A percentile compares a stretch with the other conserved stretches of the same genome.
These are phyloP conservation scores for Phaethornis superciliosus DNA, from an alignment of 2,113 vertebrate species.

Conservation along the genomic window DNA sequence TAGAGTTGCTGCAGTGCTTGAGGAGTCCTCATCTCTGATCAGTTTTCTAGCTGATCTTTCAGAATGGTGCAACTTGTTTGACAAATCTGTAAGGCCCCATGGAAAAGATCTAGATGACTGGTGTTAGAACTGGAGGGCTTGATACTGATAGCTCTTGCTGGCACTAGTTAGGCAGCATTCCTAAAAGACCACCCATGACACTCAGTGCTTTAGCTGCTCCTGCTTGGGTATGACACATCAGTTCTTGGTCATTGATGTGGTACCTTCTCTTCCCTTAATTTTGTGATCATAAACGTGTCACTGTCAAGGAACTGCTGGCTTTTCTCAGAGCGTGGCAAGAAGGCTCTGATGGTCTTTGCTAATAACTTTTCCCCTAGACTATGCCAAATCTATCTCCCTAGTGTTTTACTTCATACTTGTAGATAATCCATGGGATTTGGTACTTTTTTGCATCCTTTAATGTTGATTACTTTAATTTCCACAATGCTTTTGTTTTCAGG, in stretches of 20 bases:
- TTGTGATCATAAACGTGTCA: not conserved
- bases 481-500: not conserved
- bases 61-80: not conserved
- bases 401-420: not conserved
- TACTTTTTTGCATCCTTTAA: not conserved
- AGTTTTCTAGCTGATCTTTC: not conserved
- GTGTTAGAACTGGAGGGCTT: not conserved
- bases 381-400: not conserved
- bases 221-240: rapidly evolving
- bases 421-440: not conserved
- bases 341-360: not conserved
- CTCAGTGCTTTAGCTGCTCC: not conserved
- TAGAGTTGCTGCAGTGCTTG: not conserved
- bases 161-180: not conserved
- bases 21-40: not conserved
- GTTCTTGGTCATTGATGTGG: not conserved
- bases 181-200: not conserved
- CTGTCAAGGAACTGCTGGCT: not conserved
- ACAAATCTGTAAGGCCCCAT: not conserved
- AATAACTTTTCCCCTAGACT: not conserved
- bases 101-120: not conserved
- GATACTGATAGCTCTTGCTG: not conserved
- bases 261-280: not conserved
- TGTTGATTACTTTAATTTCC: not conserved
- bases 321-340: not conserved